Base-by-base conservation (phyloP, 2,888 invertebrate species). In the Drosophila formosana region DNA sequence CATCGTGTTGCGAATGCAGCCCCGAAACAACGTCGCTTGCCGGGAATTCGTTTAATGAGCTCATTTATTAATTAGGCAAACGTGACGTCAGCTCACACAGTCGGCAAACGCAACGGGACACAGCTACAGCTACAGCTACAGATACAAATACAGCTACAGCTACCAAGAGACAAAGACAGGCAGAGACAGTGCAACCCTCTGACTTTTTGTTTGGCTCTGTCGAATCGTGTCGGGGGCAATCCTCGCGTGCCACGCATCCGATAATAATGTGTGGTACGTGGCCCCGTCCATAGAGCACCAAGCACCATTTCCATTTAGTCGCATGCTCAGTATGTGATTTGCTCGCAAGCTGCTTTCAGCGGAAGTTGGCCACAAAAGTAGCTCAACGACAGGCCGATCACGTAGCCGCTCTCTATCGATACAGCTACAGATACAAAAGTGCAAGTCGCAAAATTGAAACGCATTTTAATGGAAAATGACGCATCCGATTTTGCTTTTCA, bases 41-140 rank as follows among this genome's bases (percentile, higher is more conserved):
- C 34, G 30, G 46, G 41, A 50, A 50, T 52, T 65, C 61, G 18
- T 53, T 76, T 82, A 76, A 83, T 82, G 83, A 85, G 76, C 76
- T 85, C 78, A 86, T 83, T 80, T 82, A 83, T 76, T 83, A 82
- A 83, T 85, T 80, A 74, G 67, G 45, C 64, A 26, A 64, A 85
- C 80, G 80, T 83, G 86, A 82, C 78, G 75, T 82, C 83, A 83
- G 58, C 66, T n/a, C 37, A n/a, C 26, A 2, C 25, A 13, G 43
- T 47, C 45, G 9, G 32, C 32, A 9, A 37, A 30, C 30, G n/a
- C 37, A 56, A 61, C 55, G 68, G 68, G 68, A 64, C 66, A 45
- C 43, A 52, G 26, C 8, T 9, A 43, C 52, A 32, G 18, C n/a
- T 3, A n/a, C 23, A 37, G 4, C 23, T 26, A 11, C 3, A 6